Evolutionary conservation across 2,888 invertebrate genomes (phyloP).

Genomic region (Zonitis immaculata): DNA sequence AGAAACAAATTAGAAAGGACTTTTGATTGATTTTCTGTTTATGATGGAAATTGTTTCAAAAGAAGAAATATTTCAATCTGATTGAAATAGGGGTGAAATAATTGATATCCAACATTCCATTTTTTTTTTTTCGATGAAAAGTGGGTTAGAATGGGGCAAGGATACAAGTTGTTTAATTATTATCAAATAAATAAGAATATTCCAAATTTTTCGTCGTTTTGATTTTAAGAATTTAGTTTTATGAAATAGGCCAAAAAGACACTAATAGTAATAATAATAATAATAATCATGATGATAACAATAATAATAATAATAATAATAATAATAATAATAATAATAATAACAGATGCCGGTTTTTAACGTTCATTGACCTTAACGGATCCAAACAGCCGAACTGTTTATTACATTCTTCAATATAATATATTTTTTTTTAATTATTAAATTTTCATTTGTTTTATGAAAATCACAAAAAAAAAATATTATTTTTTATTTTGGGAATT

Average conservation of each 20-base stretch:
- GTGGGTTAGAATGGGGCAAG: slow-evolving; percentile 40
- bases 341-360: neutral
- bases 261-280: neutral
- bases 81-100: neutral
- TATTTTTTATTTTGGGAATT: too few species aligned
- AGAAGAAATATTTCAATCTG: neutral
- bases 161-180: slow-evolving; percentile 33
- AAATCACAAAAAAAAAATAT: too few species aligned
- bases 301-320: neutral
- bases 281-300: too few species aligned
- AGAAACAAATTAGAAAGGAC: neutral
- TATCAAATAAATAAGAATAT: too few species aligned
- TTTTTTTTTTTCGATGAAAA: slow-evolving; percentile 26
- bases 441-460: too few species aligned
- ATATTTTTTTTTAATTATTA: neutral
- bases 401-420: neutral
- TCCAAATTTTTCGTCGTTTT: too few species aligned
- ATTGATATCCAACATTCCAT: neutral
- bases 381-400: neutral
- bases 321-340: neutral
- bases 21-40: neutral
- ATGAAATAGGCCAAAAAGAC: neutral
- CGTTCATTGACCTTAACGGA: neutral
- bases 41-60: too few species aligned
- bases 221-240: too few species aligned